phyloP scores from a whole-genome alignment of 2,888 invertebrate species.

The Phragmatobia fuliginosa region DNA sequence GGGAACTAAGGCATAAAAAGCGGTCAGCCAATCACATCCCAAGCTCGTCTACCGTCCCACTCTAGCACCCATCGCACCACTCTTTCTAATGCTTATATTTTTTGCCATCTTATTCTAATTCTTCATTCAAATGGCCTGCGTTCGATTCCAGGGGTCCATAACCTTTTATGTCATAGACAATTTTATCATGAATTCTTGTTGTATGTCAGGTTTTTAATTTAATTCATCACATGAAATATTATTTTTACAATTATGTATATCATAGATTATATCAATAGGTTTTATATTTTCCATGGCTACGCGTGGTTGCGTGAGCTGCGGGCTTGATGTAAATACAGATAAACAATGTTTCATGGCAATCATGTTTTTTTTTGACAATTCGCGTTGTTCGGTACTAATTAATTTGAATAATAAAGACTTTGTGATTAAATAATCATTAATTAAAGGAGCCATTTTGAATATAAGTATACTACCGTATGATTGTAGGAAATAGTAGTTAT shows the following conservation, averaged over 20 bases:
- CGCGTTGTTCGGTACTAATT: slow-evolving; percentile 51
- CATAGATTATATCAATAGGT: slow-evolving; percentile 71
- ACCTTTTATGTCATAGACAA: slow-evolving; percentile 65
- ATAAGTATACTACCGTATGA: slow-evolving; percentile 4
- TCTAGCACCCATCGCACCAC: slow-evolving; percentile 64
- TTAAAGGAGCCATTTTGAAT: slow-evolving; percentile 39
- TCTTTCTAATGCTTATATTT: slow-evolving; percentile 85
- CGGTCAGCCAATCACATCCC: slow-evolving; percentile 80
- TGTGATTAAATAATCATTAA: slow-evolving; percentile 45
- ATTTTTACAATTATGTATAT: slow-evolving; percentile 61
- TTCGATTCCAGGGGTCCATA: slow-evolving; percentile 79
- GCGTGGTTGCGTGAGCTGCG: slow-evolving; percentile 66
- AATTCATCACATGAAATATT: slow-evolving; percentile 37
- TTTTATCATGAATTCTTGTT: slow-evolving; percentile 36
- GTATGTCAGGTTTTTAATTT: slow-evolving; percentile 40
- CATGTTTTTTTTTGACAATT: slow-evolving; percentile 58
- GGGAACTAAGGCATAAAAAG: slow-evolving; percentile 86
- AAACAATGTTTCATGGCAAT: slow-evolving; percentile 64
- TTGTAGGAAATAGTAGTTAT: no score
- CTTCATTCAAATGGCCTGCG: slow-evolving; percentile 79
- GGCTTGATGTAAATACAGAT: slow-evolving; percentile 64
- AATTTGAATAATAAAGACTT: slow-evolving; percentile 58
- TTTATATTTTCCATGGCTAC: slow-evolving; percentile 64
- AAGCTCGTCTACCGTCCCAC: slow-evolving; percentile 64
- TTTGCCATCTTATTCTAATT: slow-evolving; percentile 85